Conservation (phyloP, 23 tunicate genomes). For the Ascidia mentula region DNA sequence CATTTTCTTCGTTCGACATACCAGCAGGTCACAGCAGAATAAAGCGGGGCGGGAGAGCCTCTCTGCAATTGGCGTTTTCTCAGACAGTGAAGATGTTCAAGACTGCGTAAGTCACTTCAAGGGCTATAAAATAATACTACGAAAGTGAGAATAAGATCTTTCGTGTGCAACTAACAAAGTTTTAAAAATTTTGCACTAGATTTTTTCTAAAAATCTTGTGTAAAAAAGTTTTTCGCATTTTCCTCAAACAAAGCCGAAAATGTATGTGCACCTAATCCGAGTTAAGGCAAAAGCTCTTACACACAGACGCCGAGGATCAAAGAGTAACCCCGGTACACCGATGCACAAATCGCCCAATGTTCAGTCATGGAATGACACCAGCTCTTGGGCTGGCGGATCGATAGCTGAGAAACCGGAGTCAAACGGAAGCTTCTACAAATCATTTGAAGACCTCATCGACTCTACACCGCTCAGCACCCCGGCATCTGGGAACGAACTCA, state of each 20-base stretch:
- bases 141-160: too few species aligned
- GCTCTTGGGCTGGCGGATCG: neutral
- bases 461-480: neutral
- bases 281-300: too few species aligned
- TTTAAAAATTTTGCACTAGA: too few species aligned
- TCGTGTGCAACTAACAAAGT: too few species aligned
- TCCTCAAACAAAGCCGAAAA: too few species aligned
- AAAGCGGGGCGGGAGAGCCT: neutral
- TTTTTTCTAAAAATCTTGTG: too few species aligned
- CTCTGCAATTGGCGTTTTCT: constrained; percentile 6
- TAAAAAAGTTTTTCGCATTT: too few species aligned
- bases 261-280: too few species aligned
- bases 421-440: constrained; percentile 25
- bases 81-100: constrained; percentile 12
- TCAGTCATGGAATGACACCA: neutral
- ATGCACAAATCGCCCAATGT: neutral
- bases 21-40: neutral
- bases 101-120: neutral
- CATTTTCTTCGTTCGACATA: neutral
- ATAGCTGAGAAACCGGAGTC: neutral
- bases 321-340: neutral
- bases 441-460: constrained; percentile 32
- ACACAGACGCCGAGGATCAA: constrained; percentile 2
- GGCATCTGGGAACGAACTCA: neutral
- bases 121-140: too few species aligned